Conservation (phyloP, 2,888 invertebrate genomes). For the Dolichopus griseipennis region DNA sequence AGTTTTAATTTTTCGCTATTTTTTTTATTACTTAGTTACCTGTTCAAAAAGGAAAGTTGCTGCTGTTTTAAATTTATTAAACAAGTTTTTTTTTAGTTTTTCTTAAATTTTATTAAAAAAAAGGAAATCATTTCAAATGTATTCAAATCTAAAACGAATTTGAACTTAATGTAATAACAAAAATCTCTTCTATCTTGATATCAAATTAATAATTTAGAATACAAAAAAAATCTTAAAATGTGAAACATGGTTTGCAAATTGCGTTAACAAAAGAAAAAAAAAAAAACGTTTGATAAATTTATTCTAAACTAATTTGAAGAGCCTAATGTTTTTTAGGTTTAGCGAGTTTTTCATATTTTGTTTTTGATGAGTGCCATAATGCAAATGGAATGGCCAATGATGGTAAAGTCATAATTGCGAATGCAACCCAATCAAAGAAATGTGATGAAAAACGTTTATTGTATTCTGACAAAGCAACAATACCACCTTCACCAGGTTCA, state of each 20-base stretch:
- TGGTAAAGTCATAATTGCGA: conserved; percentile 92
- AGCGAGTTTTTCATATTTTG: conserved; percentile 78
- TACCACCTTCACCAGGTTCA: conserved; percentile 92
- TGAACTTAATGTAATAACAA: background rate
- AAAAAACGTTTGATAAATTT: background rate
- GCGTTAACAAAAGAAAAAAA: no score
- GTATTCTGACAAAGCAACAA: conserved; percentile 85
- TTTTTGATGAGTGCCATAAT: conserved; percentile 90
- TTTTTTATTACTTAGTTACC: no score
- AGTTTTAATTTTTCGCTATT: no score
- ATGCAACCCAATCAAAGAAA: conserved; percentile 93
- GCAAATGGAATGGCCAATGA: conserved; percentile 89
- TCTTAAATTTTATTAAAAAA: conserved; percentile 1
- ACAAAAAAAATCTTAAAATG: no score
- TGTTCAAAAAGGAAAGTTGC: no score
- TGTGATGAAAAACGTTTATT: conserved; percentile 96
- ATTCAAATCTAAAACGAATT: conserved; percentile 2
- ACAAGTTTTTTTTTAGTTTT: background rate
- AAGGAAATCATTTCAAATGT: background rate
- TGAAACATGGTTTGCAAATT: no score
- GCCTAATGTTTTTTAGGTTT: conserved; percentile 60
- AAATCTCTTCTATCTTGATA: no score
- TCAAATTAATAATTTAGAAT: no score
- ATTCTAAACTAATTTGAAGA: background rate
- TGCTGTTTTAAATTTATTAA: background rate